Evolutionary conservation across 2,888 invertebrate species (phyloP).

Genomic region (Notocelia uddmanniana): DNA sequence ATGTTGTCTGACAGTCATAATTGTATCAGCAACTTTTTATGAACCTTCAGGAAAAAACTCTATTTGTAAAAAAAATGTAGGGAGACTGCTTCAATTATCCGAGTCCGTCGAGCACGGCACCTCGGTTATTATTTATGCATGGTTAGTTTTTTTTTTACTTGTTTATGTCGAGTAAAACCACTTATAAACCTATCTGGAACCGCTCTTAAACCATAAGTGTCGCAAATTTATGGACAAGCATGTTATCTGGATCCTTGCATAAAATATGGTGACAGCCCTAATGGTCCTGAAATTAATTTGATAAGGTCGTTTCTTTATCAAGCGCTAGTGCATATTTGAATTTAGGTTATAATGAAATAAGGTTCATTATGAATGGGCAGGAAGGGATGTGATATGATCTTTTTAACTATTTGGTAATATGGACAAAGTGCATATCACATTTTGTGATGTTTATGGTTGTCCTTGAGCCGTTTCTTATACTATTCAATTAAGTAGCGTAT

Average conservation of each 20-base stretch:
- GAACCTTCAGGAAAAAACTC: too few species aligned
- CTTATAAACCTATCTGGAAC: slow-evolving; percentile 33
- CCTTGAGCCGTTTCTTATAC: too few species aligned
- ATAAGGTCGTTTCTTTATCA: neutral
- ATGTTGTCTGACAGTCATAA: too few species aligned
- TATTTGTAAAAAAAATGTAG: too few species aligned
- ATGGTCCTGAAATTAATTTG: slow-evolving; percentile 60
- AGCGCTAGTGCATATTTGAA: neutral
- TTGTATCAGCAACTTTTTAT: too few species aligned
- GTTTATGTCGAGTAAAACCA: slow-evolving; percentile 2
- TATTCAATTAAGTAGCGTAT: too few species aligned
- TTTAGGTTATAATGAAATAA: neutral
- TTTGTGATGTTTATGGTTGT: too few species aligned
- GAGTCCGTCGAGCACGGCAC: neutral
- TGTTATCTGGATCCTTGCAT: slow-evolving; percentile 54
- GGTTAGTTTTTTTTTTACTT: neutral
- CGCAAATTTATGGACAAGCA: slow-evolving; percentile 26
- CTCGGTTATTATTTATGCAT: neutral
- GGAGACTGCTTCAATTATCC: too few species aligned
- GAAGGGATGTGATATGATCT: neutral
- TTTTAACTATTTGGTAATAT: neutral
- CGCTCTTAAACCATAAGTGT: slow-evolving; percentile 27
- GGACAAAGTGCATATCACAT: slow-evolving; percentile 1
- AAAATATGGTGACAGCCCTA: slow-evolving; percentile 64
- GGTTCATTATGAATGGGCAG: neutral